Evolutionary conservation across 2,113 vertebrate genomes (phyloP).

Genomic region (Etheostoma cragini): DNA sequence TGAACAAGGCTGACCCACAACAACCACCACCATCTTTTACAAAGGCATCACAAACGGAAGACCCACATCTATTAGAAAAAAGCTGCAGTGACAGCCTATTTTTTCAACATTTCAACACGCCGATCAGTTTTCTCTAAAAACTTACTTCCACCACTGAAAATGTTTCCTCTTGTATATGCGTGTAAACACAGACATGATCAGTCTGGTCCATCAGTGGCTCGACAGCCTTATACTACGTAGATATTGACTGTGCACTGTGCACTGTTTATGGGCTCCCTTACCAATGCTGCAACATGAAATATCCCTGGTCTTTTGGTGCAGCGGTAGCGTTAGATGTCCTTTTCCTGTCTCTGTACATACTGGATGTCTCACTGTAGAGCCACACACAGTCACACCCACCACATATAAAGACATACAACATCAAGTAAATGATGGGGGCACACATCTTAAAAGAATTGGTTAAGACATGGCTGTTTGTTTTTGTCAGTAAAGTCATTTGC

Average conservation of each 20-base stretch:
- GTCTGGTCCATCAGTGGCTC: slow-evolving; percentile 1
- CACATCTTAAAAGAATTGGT: slow-evolving; percentile 2
- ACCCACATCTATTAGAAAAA: not conserved
- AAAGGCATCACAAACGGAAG: not conserved
- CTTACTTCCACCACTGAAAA: no score
- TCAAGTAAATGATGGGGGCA: slow-evolving; percentile 5
- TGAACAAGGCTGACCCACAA: not conserved
- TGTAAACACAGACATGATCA: not conserved
- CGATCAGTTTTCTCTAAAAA: no score
- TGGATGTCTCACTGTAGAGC: slow-evolving; percentile 18
- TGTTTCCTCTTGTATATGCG: no score
- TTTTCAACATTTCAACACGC: not conserved
- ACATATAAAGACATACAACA: not conserved
- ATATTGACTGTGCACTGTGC: slow-evolving; percentile 37
- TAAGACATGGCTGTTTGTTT: slow-evolving; percentile 18
- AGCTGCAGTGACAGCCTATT: not conserved
- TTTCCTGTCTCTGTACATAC: slow-evolving; percentile 45
- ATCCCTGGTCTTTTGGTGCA: slow-evolving; percentile 65
- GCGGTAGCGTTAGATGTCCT: slow-evolving; percentile 56
- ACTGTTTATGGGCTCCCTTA: slow-evolving; percentile 43
- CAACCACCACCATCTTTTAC: not conserved
- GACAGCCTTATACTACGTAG: not conserved
- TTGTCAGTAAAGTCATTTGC: slow-evolving; percentile 39
- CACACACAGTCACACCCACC: slow-evolving; percentile 28
- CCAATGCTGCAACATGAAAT: slow-evolving; percentile 74